phyloP scores from a whole-genome alignment of 2,113 vertebrate genomes.

The Ailurus styani region DNA sequence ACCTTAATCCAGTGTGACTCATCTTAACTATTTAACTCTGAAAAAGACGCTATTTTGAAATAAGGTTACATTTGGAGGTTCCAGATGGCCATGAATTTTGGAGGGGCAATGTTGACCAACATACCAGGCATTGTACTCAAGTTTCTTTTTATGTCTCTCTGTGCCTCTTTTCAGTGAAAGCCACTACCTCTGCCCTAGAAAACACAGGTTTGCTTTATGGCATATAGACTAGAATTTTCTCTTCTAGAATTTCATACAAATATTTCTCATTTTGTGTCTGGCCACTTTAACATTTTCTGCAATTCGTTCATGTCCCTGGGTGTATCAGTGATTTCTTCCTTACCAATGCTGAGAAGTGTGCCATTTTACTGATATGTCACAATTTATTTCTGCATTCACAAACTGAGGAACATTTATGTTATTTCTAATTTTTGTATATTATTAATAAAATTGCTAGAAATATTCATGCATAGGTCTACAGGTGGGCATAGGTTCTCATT shows the following conservation, averaged over 20 bases:
- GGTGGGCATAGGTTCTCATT: neutral
- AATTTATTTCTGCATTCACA: neutral
- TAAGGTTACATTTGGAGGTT: neutral
- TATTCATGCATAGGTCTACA: neutral
- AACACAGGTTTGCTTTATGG: neutral
- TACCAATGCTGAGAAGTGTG: neutral
- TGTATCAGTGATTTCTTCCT: neutral
- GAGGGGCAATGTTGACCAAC: neutral
- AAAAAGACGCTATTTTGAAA: neutral
- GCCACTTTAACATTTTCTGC: neutral
- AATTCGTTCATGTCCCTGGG: neutral
- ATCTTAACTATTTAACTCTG: neutral
- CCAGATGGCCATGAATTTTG: neutral
- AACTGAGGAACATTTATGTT: neutral
- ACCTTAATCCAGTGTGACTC: neutral
- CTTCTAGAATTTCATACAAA: neutral
- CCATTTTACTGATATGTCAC: neutral
- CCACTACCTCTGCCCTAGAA: neutral
- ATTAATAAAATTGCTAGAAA: neutral
- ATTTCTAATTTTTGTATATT: neutral
- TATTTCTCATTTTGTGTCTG: neutral
- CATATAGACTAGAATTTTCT: neutral
- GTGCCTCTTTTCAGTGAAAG: neutral
- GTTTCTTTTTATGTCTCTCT: neutral
- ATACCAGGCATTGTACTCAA: neutral